Evolutionary conservation across 2,888 invertebrate genomes (phyloP).

Genomic region (Nomada goodeniana): DNA sequence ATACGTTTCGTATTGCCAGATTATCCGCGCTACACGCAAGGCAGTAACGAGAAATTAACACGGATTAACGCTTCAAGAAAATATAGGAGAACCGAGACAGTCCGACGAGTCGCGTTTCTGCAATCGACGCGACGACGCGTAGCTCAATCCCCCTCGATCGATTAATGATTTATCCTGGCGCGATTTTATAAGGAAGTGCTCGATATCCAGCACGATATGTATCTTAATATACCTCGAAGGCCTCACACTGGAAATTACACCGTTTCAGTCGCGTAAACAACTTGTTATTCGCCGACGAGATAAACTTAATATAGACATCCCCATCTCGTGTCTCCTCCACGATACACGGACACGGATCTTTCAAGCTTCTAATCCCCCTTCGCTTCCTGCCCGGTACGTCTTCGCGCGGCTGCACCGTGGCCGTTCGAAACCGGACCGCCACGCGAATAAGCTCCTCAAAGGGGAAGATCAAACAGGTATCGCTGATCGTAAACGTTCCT

Average conservation of each 20-base stretch:
- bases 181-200: too few relatives aligned
- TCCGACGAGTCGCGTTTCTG: too few relatives aligned
- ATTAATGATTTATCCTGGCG: background rate
- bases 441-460: background rate
- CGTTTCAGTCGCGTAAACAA: conserved; percentile 29
- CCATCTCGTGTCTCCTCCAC: background rate
- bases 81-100: too few relatives aligned
- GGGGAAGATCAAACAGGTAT: conserved; percentile 21
- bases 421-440: background rate
- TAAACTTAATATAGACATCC: conserved; percentile 26
- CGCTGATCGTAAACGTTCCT: conserved; percentile 3
- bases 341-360: conserved; percentile 13
- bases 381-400: background rate
- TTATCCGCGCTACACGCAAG: too few relatives aligned
- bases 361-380: background rate
- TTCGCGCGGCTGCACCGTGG: too few relatives aligned
- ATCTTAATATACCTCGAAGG: conserved; percentile 16
- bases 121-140: background rate
- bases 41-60: too few relatives aligned
- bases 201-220: background rate
- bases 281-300: conserved; percentile 17
- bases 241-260: conserved; percentile 3
- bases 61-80: too few relatives aligned
- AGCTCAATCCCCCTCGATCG: background rate
- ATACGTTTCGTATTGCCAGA: too few relatives aligned